These are phyloP conservation scores for Orthosia gracilis DNA, from an alignment of 2,888 invertebrate species.

Conservation along the genomic window DNA sequence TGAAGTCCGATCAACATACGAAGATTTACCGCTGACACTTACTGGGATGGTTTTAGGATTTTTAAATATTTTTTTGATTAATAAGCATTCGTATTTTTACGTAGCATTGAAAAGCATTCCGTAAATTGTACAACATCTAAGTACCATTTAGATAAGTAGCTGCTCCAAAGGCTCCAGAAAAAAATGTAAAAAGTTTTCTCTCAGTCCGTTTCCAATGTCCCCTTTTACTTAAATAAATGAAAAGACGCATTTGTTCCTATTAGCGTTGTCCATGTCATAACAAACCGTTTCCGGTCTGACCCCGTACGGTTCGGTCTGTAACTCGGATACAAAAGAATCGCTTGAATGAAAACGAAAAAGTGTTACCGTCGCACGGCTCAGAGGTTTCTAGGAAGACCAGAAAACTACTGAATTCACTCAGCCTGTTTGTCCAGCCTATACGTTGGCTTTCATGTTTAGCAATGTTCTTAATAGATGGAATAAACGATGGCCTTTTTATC, in stretches of 20 bases:
- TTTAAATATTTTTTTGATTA: too few relatives aligned
- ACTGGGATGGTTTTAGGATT: too few relatives aligned
- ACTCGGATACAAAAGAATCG: slow-evolving; percentile 70
- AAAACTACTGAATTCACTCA: slow-evolving; percentile 46
- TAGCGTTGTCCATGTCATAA: slow-evolving; percentile 68
- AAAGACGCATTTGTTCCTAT: slow-evolving; percentile 68
- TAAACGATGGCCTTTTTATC: slow-evolving; percentile 23
- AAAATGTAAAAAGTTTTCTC: slow-evolving; percentile 13
- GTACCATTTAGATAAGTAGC: slow-evolving; percentile 5
- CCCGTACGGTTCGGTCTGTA: slow-evolving; percentile 66
- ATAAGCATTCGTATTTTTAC: background rate
- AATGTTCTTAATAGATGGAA: slow-evolving; percentile 36
- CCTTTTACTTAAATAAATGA: slow-evolving; percentile 51
- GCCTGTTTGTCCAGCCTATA: slow-evolving; percentile 49
- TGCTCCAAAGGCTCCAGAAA: background rate
- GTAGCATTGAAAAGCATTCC: slow-evolving; percentile 5
- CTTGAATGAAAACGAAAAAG: slow-evolving; percentile 66
- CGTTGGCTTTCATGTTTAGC: slow-evolving; percentile 43
- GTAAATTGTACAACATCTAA: background rate
- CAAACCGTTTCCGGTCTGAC: slow-evolving; percentile 66
- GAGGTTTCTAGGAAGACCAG: slow-evolving; percentile 38
- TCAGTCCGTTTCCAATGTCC: slow-evolving; percentile 17
- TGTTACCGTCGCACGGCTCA: slow-evolving; percentile 46
- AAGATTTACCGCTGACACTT: too few relatives aligned
- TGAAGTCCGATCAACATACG: too few relatives aligned